Conservation (phyloP, 2,113 vertebrate species). For the Labrus mixtus region DNA sequence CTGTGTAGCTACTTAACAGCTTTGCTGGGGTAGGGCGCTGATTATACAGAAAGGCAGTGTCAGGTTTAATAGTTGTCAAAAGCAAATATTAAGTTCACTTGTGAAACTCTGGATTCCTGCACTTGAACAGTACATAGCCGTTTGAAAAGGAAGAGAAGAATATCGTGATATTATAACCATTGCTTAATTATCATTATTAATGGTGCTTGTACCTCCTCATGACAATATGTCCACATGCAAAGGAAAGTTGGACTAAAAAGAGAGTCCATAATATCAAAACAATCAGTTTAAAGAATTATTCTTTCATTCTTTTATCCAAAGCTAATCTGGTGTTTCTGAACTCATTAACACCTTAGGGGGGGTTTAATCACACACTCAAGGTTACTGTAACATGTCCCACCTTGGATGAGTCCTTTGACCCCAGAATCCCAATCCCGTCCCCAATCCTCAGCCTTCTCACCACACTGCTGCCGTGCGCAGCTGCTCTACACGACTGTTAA, state of each 20-base stretch:
- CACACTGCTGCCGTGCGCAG: conserved; percentile 74
- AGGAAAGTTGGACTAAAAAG: conserved; percentile 62
- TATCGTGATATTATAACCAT: conserved; percentile 59
- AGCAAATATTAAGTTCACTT: conserved; percentile 55
- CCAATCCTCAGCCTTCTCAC: conserved; percentile 69
- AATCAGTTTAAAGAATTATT: conserved; percentile 67
- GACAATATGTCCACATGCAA: conserved; percentile 70
- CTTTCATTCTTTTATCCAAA: conserved; percentile 74
- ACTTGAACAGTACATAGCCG: conserved; percentile 41
- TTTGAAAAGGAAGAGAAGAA: conserved; percentile 49
- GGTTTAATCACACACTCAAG: conserved; percentile 64
- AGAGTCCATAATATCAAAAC: conserved; percentile 66
- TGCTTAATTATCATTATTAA: conserved; percentile 67
- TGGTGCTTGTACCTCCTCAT: conserved; percentile 71
- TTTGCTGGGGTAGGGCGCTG: conserved; percentile 60
- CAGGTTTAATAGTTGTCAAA: conserved; percentile 62
- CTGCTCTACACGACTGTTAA: conserved; percentile 87
- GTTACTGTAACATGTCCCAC: conserved; percentile 73
- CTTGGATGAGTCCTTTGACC: conserved; percentile 75
- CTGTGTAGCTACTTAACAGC: conserved; percentile 76
- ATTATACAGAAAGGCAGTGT: conserved; percentile 62
- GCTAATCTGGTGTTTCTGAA: conserved; percentile 73
- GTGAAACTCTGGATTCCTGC: conserved; percentile 54
- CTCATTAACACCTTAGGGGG: conserved; percentile 69
- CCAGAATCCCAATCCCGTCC: conserved; percentile 71